Evolutionary conservation across 2,888 invertebrate genomes (phyloP), one percentile per base, ranked within the genome.

Genomic region (Liposcelis brunnea): DNA sequence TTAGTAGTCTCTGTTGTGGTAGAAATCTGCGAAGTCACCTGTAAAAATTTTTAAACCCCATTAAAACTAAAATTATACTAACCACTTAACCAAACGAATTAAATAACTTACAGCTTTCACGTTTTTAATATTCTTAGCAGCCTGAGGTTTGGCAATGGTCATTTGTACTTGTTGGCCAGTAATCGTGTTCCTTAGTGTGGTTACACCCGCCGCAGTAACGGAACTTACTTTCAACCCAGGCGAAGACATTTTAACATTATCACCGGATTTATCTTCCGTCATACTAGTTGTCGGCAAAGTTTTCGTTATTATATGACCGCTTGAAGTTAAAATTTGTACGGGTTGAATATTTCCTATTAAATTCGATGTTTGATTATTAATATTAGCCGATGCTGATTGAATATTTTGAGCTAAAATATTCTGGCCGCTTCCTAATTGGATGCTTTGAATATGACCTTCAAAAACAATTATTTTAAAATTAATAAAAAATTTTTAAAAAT

Each of bases 361-460:
- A 19, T 40, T 40, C 15, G 40, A 40, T 5, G 40, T 19, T 6
- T 7, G 5, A 14, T 16, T n/a, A 40, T 19, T 19, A 4, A n/a
- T 19, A 19, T 6, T 7, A 5, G 6, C 35, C 4, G 15, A 14
- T 6, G 19, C 11, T 16, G 40, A 19, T 11, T 19, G 16, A 8
- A 40, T 14, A 40, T 19, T 40, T 18, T 40, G 40, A 5, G 40
- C 19, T 40, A 40, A 11, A 18, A 40, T 40, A 11, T 40, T 40
- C 16, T 40, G 40, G 7, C 40, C 40, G 11, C 21, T 40, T 6
- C 40, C 21, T 12, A 40, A 18, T 19, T 40, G 40, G 16, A 40
- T 40, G 21, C 40, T 40, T 11, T 40, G 40, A 40, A 40, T 40
- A 10, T 40, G 40, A 40, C 40, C 40, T 40, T 6, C 16, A 40